A percentile compares a stretch with the other conserved stretches of the same genome.
phyloP scores from a whole-genome alignment of 1,140 invertebrate species.

The Pseudomyrmex dendroicus region DNA sequence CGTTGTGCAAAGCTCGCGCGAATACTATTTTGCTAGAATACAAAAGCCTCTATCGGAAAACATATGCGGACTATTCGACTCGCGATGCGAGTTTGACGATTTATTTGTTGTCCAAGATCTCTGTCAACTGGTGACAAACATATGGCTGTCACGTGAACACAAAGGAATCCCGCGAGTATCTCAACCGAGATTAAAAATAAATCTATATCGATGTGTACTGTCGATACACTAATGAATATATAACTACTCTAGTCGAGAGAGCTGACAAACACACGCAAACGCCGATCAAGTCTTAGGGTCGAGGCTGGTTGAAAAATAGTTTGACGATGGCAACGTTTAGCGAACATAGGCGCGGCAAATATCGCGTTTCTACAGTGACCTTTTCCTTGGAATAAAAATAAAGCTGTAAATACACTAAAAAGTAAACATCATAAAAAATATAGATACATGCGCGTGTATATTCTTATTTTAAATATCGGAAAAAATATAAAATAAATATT shows the following conservation, averaged over 20 bases:
- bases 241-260: background rate
- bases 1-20: background rate
- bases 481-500: no score
- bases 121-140: background rate
- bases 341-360: background rate
- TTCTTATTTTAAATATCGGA: no score
- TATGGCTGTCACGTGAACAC: background rate
- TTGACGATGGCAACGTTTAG: background rate
- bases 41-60: conserved; percentile 7
- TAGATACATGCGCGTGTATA: no score
- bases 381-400: background rate
- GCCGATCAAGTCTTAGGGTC: background rate
- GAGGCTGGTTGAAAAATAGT: conserved; percentile 26
- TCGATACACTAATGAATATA: background rate
- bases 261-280: background rate
- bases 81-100: background rate
- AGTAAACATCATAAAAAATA: no score
- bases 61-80: conserved; percentile 13
- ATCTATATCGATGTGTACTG: background rate
- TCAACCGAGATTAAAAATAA: conserved; percentile 40
- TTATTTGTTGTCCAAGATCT: conserved; percentile 35
- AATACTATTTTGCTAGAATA: background rate
- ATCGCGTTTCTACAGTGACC: background rate
- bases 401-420: no score
- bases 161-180: conserved; percentile 7